Conservation (phyloP, 2,113 vertebrate species). For the Mus pahari region DNA sequence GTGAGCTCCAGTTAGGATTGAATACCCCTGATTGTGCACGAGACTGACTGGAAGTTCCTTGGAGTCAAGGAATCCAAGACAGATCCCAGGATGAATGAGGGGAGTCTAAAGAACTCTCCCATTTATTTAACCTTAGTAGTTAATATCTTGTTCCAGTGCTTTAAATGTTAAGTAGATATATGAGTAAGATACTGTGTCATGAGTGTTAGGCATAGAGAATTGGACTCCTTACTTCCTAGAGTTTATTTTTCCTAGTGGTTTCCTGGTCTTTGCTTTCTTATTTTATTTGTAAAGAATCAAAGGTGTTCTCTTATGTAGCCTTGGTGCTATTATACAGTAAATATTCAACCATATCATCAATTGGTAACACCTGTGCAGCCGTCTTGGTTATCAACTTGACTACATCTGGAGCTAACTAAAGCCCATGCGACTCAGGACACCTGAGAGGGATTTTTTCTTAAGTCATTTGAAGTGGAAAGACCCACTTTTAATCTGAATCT, state of each 20-base stretch:
- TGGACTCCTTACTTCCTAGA: neutral
- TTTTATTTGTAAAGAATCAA: neutral
- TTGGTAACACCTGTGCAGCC: neutral
- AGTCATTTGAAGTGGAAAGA: neutral
- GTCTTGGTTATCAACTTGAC: neutral
- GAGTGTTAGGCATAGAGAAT: neutral
- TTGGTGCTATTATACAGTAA: neutral
- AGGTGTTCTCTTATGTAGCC: neutral
- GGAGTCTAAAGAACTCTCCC: neutral
- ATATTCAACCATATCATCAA: neutral
- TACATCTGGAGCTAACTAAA: neutral
- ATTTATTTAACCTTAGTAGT: neutral
- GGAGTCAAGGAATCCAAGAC: neutral
- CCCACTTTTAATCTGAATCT: neutral
- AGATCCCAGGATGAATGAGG: neutral
- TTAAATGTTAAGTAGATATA: neutral
- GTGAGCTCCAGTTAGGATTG: neutral
- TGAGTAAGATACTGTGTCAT: neutral
- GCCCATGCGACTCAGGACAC: neutral
- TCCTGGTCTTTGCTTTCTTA: neutral
- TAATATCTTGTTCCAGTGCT: neutral
- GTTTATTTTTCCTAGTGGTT: slow-evolving; percentile 11
- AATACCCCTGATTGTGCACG: neutral
- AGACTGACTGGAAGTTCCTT: neutral
- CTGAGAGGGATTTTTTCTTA: neutral